phyloP scores from a whole-genome alignment of 2,888 invertebrate genomes.

The Zaprionus lineosus region DNA sequence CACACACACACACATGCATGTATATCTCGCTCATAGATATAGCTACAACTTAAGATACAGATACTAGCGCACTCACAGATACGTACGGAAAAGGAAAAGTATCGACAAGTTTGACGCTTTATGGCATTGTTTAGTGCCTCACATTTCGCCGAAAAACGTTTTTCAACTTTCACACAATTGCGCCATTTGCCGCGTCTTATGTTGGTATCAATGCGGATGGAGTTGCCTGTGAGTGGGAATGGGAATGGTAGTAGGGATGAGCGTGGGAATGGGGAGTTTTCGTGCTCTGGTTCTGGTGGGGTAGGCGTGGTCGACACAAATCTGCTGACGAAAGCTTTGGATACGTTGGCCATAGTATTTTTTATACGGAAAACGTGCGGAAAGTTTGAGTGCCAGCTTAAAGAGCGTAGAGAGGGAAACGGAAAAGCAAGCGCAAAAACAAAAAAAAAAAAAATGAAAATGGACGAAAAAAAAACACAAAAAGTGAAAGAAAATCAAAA shows the following conservation, averaged over 20 bases:
- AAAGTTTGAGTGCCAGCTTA: conserved; percentile 78
- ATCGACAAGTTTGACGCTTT: conserved; percentile 80
- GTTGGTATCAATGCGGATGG: conserved; percentile 3
- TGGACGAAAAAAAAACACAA: conserved; percentile 3
- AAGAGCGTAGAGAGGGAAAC: conserved; percentile 33
- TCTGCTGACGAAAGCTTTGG: conserved; percentile 75
- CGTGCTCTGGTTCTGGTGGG: too few relatives aligned
- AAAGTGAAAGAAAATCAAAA: conserved; percentile 13
- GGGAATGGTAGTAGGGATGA: too few relatives aligned
- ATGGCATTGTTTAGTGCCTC: conserved; percentile 78
- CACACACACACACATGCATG: conserved; percentile 23
- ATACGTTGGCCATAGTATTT: conserved; percentile 62
- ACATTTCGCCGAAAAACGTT: conserved; percentile 79
- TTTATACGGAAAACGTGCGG: conserved; percentile 78
- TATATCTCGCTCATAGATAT: conserved; percentile 32
- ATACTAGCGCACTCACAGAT: conserved; percentile 27
- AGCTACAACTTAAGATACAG: conserved; percentile 22
- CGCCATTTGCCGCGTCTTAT: conserved; percentile 75
- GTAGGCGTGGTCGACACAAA: conserved; percentile 53
- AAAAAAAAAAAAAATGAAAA: conserved; percentile 23
- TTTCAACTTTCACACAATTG: conserved; percentile 79
- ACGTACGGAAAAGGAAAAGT: conserved; percentile 45
- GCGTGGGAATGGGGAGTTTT: too few relatives aligned
- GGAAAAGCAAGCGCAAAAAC: conserved; percentile 9
- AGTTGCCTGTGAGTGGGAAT: not conserved